Evolutionary conservation across 2,113 vertebrate genomes (phyloP), one percentile per base, ranked within the genome.

Genomic region (Balaeniceps rex): DNA sequence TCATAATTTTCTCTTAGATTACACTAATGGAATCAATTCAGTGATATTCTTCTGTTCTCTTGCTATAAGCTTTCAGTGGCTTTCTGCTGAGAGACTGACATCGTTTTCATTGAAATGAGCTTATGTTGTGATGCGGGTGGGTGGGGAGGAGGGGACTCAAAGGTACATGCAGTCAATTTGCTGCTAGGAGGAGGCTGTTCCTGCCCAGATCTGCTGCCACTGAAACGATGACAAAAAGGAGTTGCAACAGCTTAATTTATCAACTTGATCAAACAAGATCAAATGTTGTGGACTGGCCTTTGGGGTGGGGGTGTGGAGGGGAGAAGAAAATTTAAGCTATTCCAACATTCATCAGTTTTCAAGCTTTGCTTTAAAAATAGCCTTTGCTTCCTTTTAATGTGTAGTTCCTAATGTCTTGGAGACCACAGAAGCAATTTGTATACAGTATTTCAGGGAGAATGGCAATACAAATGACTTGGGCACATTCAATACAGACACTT

Each of bases 21-120:
- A 65, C n/a, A 0, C 82, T 96, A 96, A 96, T 97, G 93, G 93
- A 97, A 93, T 97, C 93, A 82, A 76, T 94, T 89, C 80, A 87
- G 65, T 72, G 55, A 75, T 95, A 58, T 52, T 81, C 69, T 63
- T 94, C 46, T 6, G 7, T 91, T 68, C 72, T 90, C 40, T 92
- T 82, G 61, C 90, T 95, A 23, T 68, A 61, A 94, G 88, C 88
- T 97, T 94, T 95, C 88, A 91, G 83, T 65, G 91, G 86, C 82
- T 92, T 91, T 96, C 83, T 93, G 80, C 71, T 94, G 60, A 72
- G 69, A 92, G 78, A 4, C 88, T 96, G 88, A 90, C 70, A 92
- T 88, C 2, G 66, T 68, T 90, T 90, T 90, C 63, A 66, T 42
- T 93, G 88, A 84, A 93, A 94, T 87, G 85, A 86, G 76, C 42